Base-by-base conservation (phyloP, 2,113 vertebrate species). In the Halichoeres trimaculatus region DNA sequence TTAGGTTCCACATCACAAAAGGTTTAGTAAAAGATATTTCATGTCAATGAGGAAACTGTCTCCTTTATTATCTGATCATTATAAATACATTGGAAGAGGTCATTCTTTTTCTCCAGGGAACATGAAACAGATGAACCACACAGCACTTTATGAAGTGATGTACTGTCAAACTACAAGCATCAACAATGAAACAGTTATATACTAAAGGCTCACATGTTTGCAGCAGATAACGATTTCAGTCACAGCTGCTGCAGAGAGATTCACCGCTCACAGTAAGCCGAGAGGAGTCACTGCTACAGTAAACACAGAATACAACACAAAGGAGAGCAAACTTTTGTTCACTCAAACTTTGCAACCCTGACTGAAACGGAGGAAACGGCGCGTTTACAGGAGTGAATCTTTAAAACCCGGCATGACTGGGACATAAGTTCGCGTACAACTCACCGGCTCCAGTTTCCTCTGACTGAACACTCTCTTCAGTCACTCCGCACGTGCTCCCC, bases 361-460 rank as follows among this genome's bases (percentile, higher is more conserved):
- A 10, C 8, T 9, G 0, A 8, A 10, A 12, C 26, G 14, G 22
- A 13, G 40, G 55, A 73, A 64, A 22, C 48, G 30, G 70, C 70
- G 41, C 53, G 7, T 36, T 10, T 2, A 14, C 16, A 56, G 10
- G 2, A 11, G 23, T 22, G 20, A 57, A 16, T 23, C 30, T 10
- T 38, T 77, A 34, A 41, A 57, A 75, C 17, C 5, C 57, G 50
- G n/a, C 50, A 61, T 53, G 63, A 58, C n/a, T 34, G 34, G 11
- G 19, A 60, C 60, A 50, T 9, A 87, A 92, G 85, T 91, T 92
- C 52, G 35, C 41, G 30, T 40, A 17, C 40, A 86, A 91, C 91
- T 93, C 77, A 93, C 91, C 91, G 79, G 85, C 52, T 53, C 50
- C 14, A 0, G 60, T 57, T 55, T 80, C 64, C 80, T 52, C 65